A percentile compares a stretch with the other conserved stretches of the same genome.
Evolutionary conservation across 2,888 invertebrate species (phyloP).

Genomic region (Meloe dianella): DNA sequence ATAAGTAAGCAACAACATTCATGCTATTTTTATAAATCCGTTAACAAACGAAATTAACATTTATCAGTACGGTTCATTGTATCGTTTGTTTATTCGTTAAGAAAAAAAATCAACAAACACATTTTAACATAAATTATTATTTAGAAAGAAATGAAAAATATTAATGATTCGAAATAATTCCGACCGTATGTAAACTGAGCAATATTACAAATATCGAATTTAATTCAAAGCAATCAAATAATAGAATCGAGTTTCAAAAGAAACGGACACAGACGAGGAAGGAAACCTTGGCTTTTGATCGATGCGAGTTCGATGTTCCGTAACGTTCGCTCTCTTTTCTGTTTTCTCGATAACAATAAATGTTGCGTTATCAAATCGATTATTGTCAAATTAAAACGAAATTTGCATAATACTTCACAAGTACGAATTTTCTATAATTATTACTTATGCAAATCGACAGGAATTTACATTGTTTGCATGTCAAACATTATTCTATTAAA

Average conservation of each 20-base stretch:
- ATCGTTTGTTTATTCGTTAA: background rate
- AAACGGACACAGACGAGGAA: slow-evolving; percentile 35
- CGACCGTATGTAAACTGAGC: background rate
- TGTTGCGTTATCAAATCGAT: background rate
- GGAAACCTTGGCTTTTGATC: slow-evolving; percentile 36
- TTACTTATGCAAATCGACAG: background rate
- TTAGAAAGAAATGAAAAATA: background rate
- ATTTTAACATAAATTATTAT: background rate
- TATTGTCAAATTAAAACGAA: background rate
- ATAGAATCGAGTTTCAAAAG: slow-evolving; percentile 8
- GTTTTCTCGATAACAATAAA: background rate
- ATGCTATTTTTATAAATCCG: slow-evolving; percentile 15
- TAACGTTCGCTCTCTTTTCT: slow-evolving; percentile 1
- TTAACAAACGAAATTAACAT: slow-evolving; percentile 13
- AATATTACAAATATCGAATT: background rate
- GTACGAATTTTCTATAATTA: background rate
- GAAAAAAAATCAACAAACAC: background rate
- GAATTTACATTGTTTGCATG: background rate
- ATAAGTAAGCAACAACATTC: background rate
- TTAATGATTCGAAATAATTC: too few species aligned
- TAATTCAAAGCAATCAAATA: slow-evolving; percentile 26
- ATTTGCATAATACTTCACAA: background rate
- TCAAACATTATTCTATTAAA: background rate
- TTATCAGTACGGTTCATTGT: slow-evolving; percentile 4
- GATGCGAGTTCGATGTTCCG: slow-evolving; percentile 30